Base-by-base conservation (phyloP, 2,888 invertebrate genomes). In the Morpho deidamia region DNA sequence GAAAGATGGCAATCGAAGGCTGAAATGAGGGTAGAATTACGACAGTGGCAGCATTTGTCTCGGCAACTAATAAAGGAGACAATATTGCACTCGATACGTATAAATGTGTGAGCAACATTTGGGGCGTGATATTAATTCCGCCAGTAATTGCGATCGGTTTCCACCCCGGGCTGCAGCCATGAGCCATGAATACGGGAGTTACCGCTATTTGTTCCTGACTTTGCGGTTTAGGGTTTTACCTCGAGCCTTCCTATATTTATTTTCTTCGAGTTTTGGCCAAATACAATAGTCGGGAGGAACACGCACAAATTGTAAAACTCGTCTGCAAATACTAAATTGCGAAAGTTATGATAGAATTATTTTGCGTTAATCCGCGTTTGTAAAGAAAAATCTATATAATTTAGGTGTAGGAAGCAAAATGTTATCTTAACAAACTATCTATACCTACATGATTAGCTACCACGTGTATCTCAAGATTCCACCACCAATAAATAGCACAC, bases 71-170 rank as follows among this genome's bases (percentile, higher is more conserved):
- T 89, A 89, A 87, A 85, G 85, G 85, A 88, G 88, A 88, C 89
- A 88, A 86, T 89, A 89, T 89, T 89, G 89, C 89, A 89, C 78
- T 88, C 87, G 81, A 89, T 86, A 86, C 81, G 83, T 87, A 88
- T 87, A 88, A 88, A 89, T 85, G 83, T 80, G 84, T 78, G 82
- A 81, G 86, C 71, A 84, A 83, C 86, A 88, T 88, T 89, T 86
- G 85, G 87, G 82, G 84, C 84, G 83, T 78, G 83, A 87, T 89
- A 89, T 89, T 89, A 89, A 89, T 89, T 88, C 88, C 75, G 81
- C 75, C 83, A 80, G 88, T 89, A 89, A 89, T 89, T 89, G 88
- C 88, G 85, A 88, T 88, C 87, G 88, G 87, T 79, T 83, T 76
- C 83, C 76, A 83, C 77, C 78, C 77, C 76, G 71, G 81, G 81